phyloP scores from a whole-genome alignment of 2,113 vertebrate genomes.

The Amphiprion percula region DNA sequence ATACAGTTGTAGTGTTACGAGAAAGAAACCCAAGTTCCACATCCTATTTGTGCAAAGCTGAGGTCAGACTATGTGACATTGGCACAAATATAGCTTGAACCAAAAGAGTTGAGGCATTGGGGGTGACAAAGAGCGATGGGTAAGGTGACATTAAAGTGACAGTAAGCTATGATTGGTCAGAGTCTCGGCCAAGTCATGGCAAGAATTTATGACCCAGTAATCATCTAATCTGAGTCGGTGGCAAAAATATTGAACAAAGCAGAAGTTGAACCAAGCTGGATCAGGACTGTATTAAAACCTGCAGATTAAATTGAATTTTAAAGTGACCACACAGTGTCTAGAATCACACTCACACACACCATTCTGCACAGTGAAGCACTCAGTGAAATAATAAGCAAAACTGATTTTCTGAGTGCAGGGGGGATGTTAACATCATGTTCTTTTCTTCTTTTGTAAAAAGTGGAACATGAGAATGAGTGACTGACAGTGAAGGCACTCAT shows the following conservation, averaged over 20 bases:
- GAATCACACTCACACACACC: neutral
- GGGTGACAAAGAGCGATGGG: neutral
- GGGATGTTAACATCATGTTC: neutral
- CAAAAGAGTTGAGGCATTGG: neutral
- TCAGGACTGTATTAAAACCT: neutral
- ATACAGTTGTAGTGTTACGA: neutral
- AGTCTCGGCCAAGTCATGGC: neutral
- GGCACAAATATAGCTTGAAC: neutral
- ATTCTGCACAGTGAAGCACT: neutral
- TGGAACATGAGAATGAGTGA: constrained; percentile 15
- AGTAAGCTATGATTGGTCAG: neutral
- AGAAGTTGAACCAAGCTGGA: neutral
- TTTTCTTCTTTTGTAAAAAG: neutral
- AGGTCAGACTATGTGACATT: neutral
- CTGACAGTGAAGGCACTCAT: neutral
- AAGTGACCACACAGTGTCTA: neutral
- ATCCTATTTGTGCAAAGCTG: neutral
- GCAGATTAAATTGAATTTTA: neutral
- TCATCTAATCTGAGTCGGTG: too few species aligned
- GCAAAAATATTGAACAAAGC: too few species aligned
- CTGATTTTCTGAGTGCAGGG: neutral
- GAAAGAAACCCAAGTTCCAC: neutral
- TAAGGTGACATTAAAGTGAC: neutral
- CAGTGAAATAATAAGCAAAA: neutral
- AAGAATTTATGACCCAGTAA: too few species aligned